These are phyloP conservation scores for Antedon mediterranea DNA, from an alignment of 53 echinoderm and acorn worm genomes.

Conservation along the genomic window DNA sequence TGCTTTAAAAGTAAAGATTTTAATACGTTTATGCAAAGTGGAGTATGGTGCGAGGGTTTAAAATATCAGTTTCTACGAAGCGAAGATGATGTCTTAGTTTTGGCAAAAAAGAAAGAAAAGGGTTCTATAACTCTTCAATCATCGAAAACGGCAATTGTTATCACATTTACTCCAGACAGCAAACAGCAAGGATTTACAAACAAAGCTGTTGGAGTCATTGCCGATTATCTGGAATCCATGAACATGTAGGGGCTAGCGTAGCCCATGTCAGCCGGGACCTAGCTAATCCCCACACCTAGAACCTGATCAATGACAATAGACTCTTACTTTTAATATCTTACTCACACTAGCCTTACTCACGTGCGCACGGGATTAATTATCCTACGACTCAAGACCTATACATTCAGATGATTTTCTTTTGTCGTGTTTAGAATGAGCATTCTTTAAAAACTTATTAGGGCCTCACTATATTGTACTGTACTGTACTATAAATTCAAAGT, in stretches of 20 bases:
- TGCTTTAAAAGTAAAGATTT: conserved; percentile 43
- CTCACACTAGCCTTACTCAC: no score
- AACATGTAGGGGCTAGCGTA: conserved; percentile 18
- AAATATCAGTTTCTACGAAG: conserved; percentile 61
- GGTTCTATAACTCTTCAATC: conserved; percentile 39
- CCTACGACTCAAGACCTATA: no score
- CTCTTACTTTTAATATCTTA: no score
- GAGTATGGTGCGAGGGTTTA: conserved; percentile 13
- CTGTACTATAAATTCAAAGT: no score
- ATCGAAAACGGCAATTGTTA: conserved; percentile 62
- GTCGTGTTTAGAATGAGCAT: no score
- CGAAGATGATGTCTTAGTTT: conserved; percentile 15
- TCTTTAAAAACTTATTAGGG: no score
- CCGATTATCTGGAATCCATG: conserved; percentile 42
- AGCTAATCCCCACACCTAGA: no score
- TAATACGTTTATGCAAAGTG: conserved; percentile 27
- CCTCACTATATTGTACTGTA: no score
- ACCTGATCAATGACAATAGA: no score
- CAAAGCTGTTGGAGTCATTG: conserved; percentile 53
- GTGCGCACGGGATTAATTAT: no score
- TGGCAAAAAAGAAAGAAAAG: conserved; percentile 38
- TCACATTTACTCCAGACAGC: conserved; percentile 34
- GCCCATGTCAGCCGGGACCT: background rate
- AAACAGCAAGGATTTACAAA: conserved; percentile 55
- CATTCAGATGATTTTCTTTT: no score